Evolutionary conservation across 2,888 invertebrate species (phyloP).

Genomic region (Coelopa pilipes): DNA sequence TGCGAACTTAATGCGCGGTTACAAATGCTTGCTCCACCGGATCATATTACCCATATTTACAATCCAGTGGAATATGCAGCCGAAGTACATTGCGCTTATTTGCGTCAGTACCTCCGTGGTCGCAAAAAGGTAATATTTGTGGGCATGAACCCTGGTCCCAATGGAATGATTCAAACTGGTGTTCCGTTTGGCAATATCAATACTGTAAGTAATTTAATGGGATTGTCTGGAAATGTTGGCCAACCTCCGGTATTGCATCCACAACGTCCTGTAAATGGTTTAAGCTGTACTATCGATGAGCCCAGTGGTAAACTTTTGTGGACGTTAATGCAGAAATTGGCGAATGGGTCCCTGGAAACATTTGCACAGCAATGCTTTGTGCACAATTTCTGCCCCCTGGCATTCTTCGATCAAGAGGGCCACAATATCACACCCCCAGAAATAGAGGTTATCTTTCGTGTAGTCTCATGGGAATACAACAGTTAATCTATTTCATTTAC

Average conservation of each 20-base stretch:
- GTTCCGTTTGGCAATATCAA: constrained; percentile 91
- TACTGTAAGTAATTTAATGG: constrained; percentile 81
- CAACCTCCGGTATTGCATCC: constrained; percentile 83
- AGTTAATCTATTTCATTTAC: no score
- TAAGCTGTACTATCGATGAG: constrained; percentile 77
- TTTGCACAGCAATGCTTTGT: constrained; percentile 85
- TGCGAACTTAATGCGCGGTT: constrained; percentile 51
- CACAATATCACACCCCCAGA: constrained; percentile 88
- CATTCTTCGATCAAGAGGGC: constrained; percentile 81
- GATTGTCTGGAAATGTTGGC: constrained; percentile 75
- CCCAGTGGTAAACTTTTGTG: constrained; percentile 84
- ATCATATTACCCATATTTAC: constrained; percentile 70
- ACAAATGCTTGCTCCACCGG: constrained; percentile 27
- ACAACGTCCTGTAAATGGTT: constrained; percentile 78
- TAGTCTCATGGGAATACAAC: no score
- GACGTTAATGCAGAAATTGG: constrained; percentile 79
- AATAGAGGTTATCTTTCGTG: no score
- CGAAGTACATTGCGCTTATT: constrained; percentile 80
- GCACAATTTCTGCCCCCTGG: constrained; percentile 90
- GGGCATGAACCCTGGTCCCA: constrained; percentile 96
- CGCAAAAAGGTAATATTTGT: constrained; percentile 82
- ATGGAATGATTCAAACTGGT: constrained; percentile 96
- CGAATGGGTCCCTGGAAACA: constrained; percentile 75
- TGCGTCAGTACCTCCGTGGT: constrained; percentile 75
- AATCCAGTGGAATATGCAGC: constrained; percentile 89